Evolutionary conservation across 2,797 vertebrate genomes (phyloP), one percentile per base, ranked within the genome.

Genomic region (Sebastes trivittatus): DNA sequence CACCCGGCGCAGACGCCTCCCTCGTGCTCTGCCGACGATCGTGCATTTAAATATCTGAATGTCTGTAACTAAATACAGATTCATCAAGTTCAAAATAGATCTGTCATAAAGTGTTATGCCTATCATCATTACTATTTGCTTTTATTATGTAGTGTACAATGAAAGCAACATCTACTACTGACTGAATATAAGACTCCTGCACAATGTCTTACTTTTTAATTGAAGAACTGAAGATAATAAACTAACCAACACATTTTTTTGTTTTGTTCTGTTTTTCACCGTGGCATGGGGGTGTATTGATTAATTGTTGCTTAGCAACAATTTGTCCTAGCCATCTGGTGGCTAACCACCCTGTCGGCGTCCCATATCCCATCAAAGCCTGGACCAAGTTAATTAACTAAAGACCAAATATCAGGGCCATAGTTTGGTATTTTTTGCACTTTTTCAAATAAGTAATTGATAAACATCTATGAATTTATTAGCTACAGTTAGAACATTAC

Each of bases 251-350:
- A 5, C 3, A 6, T 23, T 20, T 25, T 25, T 8, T 59, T 16
- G 38, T 42, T 42, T 42, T 42, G 38, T 16, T 27, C 2, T 32
- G 66, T 63, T 18, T 62, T 54, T 61, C 66, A 59, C 60, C 10
- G n/a, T 60, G 22, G 42, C 34, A 23, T 74, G 60, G 3, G 25
- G 38, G 36, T 78, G 29, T 72, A 61, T 76, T 86, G 74, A 84
- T 83, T 85, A 77, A 71, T 72, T 86, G 83, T 88, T 86, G 81
- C 82, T 16, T 75, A 75, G 88, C 74, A 81, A 89, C 69, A 30
- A 34, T 58, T 77, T 68, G 32, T 75, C 82, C 13, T 13, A 34
- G 58, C 77, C 76, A 86, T 80, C 86, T 87, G 82, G 42, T 84
- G 36, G 38, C 29, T 72, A 65, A 71, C 13, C 36, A 29, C 62